These are phyloP conservation scores for Eueremaeus valkanovi DNA, from an alignment of 2,888 invertebrate genomes.

Conservation along the genomic window DNA sequence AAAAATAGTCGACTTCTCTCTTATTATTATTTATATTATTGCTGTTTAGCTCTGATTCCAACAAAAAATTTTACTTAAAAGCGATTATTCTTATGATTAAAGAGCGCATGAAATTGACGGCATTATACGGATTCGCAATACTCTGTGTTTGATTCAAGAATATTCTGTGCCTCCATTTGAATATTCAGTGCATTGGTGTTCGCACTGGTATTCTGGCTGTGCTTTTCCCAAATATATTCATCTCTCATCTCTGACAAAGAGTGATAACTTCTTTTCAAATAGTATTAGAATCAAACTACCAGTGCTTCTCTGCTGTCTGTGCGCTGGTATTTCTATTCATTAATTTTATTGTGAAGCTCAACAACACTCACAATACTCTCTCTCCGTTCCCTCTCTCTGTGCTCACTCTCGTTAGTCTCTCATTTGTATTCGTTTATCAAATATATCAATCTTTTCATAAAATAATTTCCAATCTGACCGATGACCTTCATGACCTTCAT, in stretches of 20 bases:
- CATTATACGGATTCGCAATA: not conserved
- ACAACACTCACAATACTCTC: not conserved
- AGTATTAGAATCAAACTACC: constrained; percentile 31
- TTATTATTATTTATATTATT: not conserved
- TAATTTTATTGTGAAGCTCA: constrained; percentile 31
- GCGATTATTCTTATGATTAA: constrained; percentile 33
- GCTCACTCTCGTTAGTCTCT: not conserved
- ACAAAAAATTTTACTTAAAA: constrained; percentile 10
- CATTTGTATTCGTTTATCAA: constrained; percentile 27
- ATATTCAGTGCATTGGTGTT: constrained; percentile 28
- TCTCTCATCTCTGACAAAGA: constrained; percentile 34
- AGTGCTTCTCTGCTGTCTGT: constrained; percentile 22
- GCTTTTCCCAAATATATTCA: constrained; percentile 30
- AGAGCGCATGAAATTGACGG: constrained; percentile 35
- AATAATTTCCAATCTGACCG: constrained; percentile 35
- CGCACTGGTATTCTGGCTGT: constrained; percentile 27
- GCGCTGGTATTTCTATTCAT: constrained; percentile 36
- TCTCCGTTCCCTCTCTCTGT: not conserved
- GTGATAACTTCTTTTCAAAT: constrained; percentile 38
- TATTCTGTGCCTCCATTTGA: constrained; percentile 1
- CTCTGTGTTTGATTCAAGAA: not conserved
- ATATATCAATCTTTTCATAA: constrained; percentile 26
- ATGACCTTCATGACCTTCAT: no score
- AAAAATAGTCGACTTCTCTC: no score
- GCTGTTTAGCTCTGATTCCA: not conserved